A percentile compares a stretch with the other conserved stretches of the same genome.
Evolutionary conservation across 92 coral and sea anemone species (phyloP).

Genomic region (Zoanthus sansibaricus): DNA sequence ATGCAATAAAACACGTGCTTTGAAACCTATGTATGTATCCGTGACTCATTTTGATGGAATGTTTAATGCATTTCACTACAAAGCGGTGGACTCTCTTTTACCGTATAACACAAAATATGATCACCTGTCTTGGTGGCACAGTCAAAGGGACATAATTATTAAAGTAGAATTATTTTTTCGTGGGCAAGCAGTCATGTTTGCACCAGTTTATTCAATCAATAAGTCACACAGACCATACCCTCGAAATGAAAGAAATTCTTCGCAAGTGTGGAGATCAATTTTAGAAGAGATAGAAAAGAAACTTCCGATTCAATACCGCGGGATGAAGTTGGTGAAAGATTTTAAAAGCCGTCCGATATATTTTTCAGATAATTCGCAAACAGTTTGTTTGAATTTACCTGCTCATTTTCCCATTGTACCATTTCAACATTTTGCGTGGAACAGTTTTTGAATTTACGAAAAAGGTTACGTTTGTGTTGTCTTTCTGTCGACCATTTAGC

Average conservation of each 20-base stretch:
- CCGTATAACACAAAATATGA: slow-evolving; percentile 16
- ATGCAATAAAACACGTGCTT: background rate
- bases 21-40: slow-evolving; percentile 1
- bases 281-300: background rate
- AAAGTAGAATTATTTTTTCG: slow-evolving; percentile 54
- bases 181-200: slow-evolving; percentile 54
- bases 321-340: background rate
- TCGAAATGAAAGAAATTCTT: slow-evolving; percentile 21
- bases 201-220: slow-evolving; percentile 23
- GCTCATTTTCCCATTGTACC: slow-evolving; percentile 12
- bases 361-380: background rate
- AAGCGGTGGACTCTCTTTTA: slow-evolving; percentile 42
- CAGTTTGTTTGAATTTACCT: slow-evolving; percentile 2
- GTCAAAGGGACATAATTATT: slow-evolving; percentile 53
- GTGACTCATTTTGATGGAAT: slow-evolving; percentile 49
- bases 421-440: slow-evolving; percentile 14
- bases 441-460: background rate
- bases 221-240: slow-evolving; percentile 48
- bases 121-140: slow-evolving; percentile 44
- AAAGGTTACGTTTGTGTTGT: no score
- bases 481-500: no score
- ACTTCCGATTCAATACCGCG: background rate
- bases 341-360: background rate
- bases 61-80: slow-evolving; percentile 53
- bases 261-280: slow-evolving; percentile 13